Percentiles rank a stretch among this genome's conserved stretches.
Conservation (phyloP, 2,888 invertebrate genomes). For the Ypsolopha scabrella region DNA sequence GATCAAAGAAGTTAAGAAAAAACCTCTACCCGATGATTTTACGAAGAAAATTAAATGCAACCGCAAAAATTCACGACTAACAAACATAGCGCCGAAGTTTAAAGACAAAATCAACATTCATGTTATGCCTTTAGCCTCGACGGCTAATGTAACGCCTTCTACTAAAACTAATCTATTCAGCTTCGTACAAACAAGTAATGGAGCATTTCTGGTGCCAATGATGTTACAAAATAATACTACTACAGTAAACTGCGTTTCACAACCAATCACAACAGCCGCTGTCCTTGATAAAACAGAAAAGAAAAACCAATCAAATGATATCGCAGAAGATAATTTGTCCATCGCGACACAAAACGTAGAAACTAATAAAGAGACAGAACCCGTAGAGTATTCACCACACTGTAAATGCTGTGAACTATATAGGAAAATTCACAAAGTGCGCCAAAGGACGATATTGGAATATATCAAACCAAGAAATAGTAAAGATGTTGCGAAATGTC, state of each 20-base stretch:
- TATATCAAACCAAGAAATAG: conserved; percentile 27
- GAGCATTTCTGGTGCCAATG: conserved; percentile 29
- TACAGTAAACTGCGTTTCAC: conserved; percentile 16
- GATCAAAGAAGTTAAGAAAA: conserved; percentile 17
- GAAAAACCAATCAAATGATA: background rate
- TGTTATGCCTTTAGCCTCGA: conserved; percentile 2
- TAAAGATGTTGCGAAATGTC: conserved; percentile 18
- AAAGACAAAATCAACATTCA: conserved; percentile 18
- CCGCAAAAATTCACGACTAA: conserved; percentile 10
- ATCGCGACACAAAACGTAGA: conserved; percentile 5
- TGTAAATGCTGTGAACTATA: conserved; percentile 43
- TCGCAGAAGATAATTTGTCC: conserved; percentile 6
- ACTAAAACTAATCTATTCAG: conserved; percentile 13
- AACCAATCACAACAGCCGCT: conserved; percentile 3
- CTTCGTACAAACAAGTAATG: conserved; percentile 28
- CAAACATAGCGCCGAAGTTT: background rate
- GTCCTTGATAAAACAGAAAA: conserved; percentile 4
- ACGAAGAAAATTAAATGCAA: conserved; percentile 20
- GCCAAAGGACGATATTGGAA: conserved; percentile 39
- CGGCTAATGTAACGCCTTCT: background rate
- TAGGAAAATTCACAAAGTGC: conserved; percentile 28
- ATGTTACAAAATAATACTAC: conserved; percentile 13
- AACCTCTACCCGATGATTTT: conserved; percentile 35
- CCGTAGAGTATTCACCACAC: conserved; percentile 17
- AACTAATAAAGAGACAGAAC: conserved; percentile 1